Base-by-base conservation (phyloP, 2,113 vertebrate genomes). In the Leiothrix lutea region DNA sequence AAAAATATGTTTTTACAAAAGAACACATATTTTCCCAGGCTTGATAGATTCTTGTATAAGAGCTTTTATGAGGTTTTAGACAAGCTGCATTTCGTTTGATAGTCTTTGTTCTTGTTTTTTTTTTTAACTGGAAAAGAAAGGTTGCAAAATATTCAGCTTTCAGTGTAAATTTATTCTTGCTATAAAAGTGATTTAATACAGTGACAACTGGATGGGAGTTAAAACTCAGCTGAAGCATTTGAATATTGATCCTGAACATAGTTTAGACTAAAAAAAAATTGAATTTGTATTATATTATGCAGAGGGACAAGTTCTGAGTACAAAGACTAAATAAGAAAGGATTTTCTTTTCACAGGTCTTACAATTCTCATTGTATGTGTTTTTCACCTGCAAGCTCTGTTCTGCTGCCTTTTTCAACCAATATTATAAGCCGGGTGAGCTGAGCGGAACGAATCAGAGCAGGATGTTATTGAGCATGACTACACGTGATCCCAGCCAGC, bases 21-120 rank as follows among this genome's bases (percentile, higher is more conserved):
- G 91, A 96, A 95, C 95, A 95, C 92, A 89, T 82, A 95, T 97
- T 97, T 98, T 98, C 97, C 97, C 97, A 97, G 94, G 96, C 96
- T 96, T 95, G 81, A 94, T 92, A 89, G 90, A 87, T 97, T 97
- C 94, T 96, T 97, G 86, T 92, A 95, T 81, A 97, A 97, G 94
- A 95, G 87, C 66, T 96, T 97, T 97, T 95, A 97, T 91, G 96
- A 95, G 91, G 96, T 82, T 96, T 85, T 75, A 96, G 90, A 94
- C 95, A 97, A 97, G 80, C 67, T 93, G 29, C 90, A 93, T 95
- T 97, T 97, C 95, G 94, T 96, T 98, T 96, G 67, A 82, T 97
- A 95, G 94, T 61, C 88, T 98, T 98, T 98, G 92, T 96, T 97
- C 95, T 89, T 80, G 29, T 84, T 87, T 80, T 54, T 88, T 90